Base-by-base conservation (phyloP, 2,113 vertebrate species). In the Elephantulus edwardii region DNA sequence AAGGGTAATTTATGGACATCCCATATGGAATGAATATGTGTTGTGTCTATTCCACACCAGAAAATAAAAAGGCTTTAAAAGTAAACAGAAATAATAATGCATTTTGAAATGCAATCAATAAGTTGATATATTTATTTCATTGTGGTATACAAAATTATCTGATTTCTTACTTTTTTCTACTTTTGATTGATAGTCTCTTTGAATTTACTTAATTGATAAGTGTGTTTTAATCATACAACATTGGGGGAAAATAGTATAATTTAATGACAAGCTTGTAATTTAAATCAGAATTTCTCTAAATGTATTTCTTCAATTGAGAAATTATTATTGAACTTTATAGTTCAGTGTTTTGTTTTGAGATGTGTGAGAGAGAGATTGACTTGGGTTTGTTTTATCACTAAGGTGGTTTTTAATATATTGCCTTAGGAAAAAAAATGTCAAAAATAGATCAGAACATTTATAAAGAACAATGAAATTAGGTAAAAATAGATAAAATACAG, bases 31-130 rank as follows among this genome's bases (percentile, higher is more conserved):
- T 2, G 42, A 89, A 68, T 2, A 62, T 48, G 33, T 82, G 75
- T 35, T 78, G 17, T 64, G 13, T 72, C 68, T 78, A 40, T 50
- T 44, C 12, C 1, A 33, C 44, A 26, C 22, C 24, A 79, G 70
- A 19, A 92, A 93, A 88, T 38, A 19, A 38, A 22, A 17, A 54
- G 5, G 56, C 17, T 58, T 92, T 84, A 89, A 64, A 82, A 38
- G 75, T 54, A 52, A 92, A 71, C 78, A 42, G 66, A 42, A 52
- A 78, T 72, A 3, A 24, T 82, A 81, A 78, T 54, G 60, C 5
- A 17, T 5, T 78, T 26, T 28, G 42, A 92, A 85, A 62, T 82
- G 12, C 10, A 64, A 1, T 38, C 44, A 44, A 4, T 62, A 86
- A 83, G 54, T 50, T 75, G 24, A 72, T 40, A n/a, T 5, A 28